A percentile compares a stretch with the other conserved stretches of the same genome.
Conservation (phyloP, 2,888 invertebrate genomes). For the Acleris laterana region DNA sequence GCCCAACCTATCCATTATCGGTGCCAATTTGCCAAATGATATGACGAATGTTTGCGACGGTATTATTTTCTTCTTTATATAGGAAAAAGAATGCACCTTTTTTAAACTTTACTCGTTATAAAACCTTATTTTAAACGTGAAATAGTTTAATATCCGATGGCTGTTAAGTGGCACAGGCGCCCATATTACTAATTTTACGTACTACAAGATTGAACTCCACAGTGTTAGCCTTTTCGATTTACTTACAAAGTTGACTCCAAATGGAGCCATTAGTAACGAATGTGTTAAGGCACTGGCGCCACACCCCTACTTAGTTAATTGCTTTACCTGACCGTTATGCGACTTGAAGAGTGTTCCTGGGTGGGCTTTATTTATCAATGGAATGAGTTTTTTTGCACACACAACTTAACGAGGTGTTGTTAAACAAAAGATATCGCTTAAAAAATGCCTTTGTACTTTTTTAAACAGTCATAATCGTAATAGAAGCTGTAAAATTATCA, state of each 20-base stretch:
- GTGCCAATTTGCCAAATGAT: constrained; percentile 58
- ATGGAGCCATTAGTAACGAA: constrained; percentile 34
- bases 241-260: no score
- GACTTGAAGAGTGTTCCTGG: constrained; percentile 54
- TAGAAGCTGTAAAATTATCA: not conserved
- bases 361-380: constrained; percentile 44
- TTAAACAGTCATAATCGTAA: not conserved
- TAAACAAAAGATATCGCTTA: not conserved
- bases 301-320: constrained; percentile 41
- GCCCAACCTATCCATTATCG: constrained; percentile 50
- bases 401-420: not conserved
- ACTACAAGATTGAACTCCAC: no score
- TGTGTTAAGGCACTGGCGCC: constrained; percentile 37
- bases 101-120: no score
- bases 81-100: no score
- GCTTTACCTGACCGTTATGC: constrained; percentile 51
- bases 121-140: no score
- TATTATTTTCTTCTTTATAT: constrained; percentile 45
- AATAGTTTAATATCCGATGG: no score
- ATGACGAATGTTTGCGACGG: constrained; percentile 53
- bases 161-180: no score
- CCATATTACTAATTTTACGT: no score
- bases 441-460: not conserved
- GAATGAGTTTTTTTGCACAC: constrained; percentile 12
- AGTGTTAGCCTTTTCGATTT: no score